Base-by-base conservation (phyloP, 2,113 vertebrate genomes). In the Bos taurus region DNA sequence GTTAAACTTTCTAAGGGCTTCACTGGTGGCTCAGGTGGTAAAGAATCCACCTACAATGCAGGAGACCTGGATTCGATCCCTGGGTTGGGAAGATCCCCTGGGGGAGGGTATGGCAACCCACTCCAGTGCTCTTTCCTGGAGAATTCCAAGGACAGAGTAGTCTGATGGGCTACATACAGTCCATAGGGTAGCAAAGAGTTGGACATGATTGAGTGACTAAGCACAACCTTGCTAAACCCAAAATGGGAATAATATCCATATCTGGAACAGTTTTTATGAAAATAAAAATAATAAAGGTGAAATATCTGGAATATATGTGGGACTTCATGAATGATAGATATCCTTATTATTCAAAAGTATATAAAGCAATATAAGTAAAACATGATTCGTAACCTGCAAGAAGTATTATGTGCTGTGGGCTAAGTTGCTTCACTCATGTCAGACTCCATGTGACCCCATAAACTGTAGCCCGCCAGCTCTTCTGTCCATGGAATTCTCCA, bases 311-410 rank as follows among this genome's bases (percentile, higher is more conserved):
- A 86, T 97, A 43, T 82, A 91, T 82, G 7, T 21, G 33, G 21
- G 2, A 40, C 11, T 94, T 67, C 25, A 33, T 67, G 82, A 60
- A 78, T 46, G 50, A 57, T 62, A 81, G 3, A 21, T 33, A 40
- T 36, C 92, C 62, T 88, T 36, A 93, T 87, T 84, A 77, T 56
- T 64, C 82, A 30, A 71, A 93, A 97, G 14, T 59, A 60, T 23
- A 89, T 81, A 92, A 90, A 90, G 11, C 78, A 43, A 87, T 33
- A 1, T 67, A 94, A 96, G 15, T 80, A 92, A 96, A 94, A 67
- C 23, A 77, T 43, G 33, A 50, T 46, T 46, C 19, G 11, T 78
- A 87, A 89, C 17, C 30, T 71, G 17, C n/a, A 71, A 71, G 4
- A 71, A 71, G 9, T 71, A 71, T 71, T 71, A 36, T 19, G 9